A percentile compares a stretch with the other conserved stretches of the same genome.
These are phyloP conservation scores for Pseudorhiza aurosa DNA, from an alignment of 30 jellyfish, hydroid and myxozoan species.

Conservation along the genomic window DNA sequence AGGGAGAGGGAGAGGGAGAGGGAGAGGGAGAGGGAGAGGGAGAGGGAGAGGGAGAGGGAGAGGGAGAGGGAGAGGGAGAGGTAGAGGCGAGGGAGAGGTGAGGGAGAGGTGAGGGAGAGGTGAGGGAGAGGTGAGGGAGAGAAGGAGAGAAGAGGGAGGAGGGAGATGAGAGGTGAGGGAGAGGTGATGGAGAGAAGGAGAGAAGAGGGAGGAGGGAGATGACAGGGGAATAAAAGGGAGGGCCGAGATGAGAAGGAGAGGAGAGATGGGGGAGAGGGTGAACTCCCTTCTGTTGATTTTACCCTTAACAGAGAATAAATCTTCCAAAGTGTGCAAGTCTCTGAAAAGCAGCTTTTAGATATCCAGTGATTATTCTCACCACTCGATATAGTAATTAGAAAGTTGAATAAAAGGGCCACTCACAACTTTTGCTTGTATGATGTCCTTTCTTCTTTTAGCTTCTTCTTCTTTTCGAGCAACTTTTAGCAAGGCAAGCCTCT, in stretches of 20 bases:
- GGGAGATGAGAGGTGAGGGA: not conserved
- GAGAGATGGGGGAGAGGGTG: not conserved
- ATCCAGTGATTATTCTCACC: not conserved
- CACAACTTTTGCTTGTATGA: constrained; percentile 81
- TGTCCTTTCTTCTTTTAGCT: constrained; percentile 78
- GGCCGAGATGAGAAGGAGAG: not conserved
- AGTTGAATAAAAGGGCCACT: not conserved
- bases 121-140: not conserved
- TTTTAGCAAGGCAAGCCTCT: constrained; percentile 75
- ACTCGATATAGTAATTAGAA: not conserved
- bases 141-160: not conserved
- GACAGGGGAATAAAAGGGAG: not conserved
- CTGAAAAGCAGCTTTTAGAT: too few species aligned
- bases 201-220: not conserved
- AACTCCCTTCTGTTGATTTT: too few species aligned
- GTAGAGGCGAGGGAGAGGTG: not conserved
- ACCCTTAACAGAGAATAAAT: too few species aligned
- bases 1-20: too few species aligned
- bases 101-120: not conserved
- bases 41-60: not conserved
- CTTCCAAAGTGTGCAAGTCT: too few species aligned
- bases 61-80: not conserved
- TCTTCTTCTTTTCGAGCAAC: constrained; percentile 82
- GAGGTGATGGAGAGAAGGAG: not conserved
- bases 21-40: too few species aligned